Evolutionary conservation across 2,888 invertebrate genomes (phyloP).

Genomic region (Drosophila ustulata): DNA sequence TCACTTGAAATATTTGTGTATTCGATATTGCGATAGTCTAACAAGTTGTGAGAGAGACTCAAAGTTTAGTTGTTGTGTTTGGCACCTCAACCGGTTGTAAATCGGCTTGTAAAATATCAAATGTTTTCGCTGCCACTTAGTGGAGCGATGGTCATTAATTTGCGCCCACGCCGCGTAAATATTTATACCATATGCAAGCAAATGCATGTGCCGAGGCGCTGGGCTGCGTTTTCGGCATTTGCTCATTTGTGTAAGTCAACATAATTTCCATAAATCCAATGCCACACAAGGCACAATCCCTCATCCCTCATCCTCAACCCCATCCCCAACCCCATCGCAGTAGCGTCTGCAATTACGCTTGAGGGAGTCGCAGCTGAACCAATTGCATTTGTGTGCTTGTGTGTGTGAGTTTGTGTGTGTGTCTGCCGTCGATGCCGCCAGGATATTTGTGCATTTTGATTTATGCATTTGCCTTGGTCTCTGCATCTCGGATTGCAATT

Average conservation of each 20-base stretch:
- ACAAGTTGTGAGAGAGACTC: background rate
- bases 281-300: conserved; percentile 12
- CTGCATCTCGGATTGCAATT: conserved; percentile 5
- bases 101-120: background rate
- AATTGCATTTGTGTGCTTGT: conserved; percentile 32
- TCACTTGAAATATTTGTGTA: no score
- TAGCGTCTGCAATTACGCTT: conserved; percentile 15
- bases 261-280: conserved; percentile 73
- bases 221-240: conserved; percentile 60
- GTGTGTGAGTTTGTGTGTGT: conserved; percentile 20
- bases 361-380: conserved; percentile 44
- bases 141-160: conserved; percentile 60
- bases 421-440: conserved; percentile 31
- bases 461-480: conserved; percentile 63
- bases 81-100: background rate
- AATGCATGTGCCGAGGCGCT: conserved; percentile 61
- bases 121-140: background rate
- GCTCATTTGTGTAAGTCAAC: conserved; percentile 77
- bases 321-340: background rate
- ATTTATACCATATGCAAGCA: conserved; percentile 70
- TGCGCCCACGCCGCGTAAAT: conserved; percentile 69
- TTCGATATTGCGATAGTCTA: background rate
- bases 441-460: conserved; percentile 77
- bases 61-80: background rate
- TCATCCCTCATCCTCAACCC: background rate